Evolutionary conservation across 2,888 invertebrate genomes (phyloP).

Genomic region (Lycia hirtaria): DNA sequence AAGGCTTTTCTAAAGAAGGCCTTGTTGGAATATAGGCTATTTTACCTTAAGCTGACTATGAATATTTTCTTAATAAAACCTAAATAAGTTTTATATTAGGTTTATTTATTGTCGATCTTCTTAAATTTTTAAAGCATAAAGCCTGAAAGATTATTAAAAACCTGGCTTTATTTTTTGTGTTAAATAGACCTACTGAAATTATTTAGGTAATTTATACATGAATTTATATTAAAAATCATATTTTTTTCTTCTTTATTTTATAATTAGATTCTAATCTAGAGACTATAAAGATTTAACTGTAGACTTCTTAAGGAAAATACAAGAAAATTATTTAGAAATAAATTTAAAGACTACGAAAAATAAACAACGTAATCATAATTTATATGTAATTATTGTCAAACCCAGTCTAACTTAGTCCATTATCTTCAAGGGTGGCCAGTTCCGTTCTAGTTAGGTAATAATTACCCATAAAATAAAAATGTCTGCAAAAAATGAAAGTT

Average conservation of each 20-base stretch:
- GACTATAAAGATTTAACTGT: too few relatives aligned
- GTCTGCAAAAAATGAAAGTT: conserved; percentile 1
- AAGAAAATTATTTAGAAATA: conserved; percentile 33
- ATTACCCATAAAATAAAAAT: conserved; percentile 17
- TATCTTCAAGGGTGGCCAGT: conserved; percentile 45
- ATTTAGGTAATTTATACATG: too few relatives aligned
- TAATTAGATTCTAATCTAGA: too few relatives aligned
- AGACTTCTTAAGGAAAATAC: not conserved
- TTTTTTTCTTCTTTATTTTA: too few relatives aligned
- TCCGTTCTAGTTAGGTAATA: conserved; percentile 31
- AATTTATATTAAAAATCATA: too few relatives aligned
- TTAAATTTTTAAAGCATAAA: not conserved
- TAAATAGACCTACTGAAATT: too few relatives aligned
- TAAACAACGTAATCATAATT: conserved; percentile 42
- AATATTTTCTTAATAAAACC: conserved; percentile 7
- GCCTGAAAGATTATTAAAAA: too few relatives aligned
- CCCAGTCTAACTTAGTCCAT: conserved; percentile 52
- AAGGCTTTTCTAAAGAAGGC: conserved; percentile 17
- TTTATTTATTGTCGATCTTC: not conserved
- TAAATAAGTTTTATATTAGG: conserved; percentile 3
- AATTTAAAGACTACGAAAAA: conserved; percentile 43
- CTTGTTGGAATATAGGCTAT: not conserved
- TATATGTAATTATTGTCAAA: conserved; percentile 52
- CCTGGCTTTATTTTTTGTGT: too few relatives aligned
- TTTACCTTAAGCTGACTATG: conserved; percentile 9